Evolutionary conservation across 35 echinoderm and acorn worm species (phyloP), one percentile per base, ranked within the genome.

Genomic region (Nesometra sesokonis): DNA sequence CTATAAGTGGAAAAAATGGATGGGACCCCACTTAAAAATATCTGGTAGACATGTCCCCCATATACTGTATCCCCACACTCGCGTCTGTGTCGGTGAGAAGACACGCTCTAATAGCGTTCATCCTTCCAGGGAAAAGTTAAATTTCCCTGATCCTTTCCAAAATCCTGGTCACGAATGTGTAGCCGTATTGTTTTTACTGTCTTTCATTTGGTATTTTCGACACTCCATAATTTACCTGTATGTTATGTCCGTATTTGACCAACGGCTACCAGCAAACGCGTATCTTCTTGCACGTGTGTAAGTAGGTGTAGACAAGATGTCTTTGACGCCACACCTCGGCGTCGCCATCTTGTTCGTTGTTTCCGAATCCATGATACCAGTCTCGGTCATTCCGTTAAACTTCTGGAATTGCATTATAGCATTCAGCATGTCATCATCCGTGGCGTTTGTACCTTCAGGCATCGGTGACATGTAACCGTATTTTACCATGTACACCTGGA

Each of bases 231-330:
- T 84, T 47, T 27, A 93, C 94, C 92, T 97, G 32, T 90, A 97
- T 5, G 95, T 97, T 8, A 97, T 17, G 5, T 91, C 89, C 27
- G 81, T 82, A 34, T 87, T 88, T 17, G 85, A 82, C 95, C 95
- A 97, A 37, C 88, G 84, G 0, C 47, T 32, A 15, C 92, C 92
- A 5, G 95, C 85, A 32, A 84, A 80, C 4, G 91, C 89, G 46
- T 93, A 97, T 91, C 95, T 29, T 43, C 35, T 91, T 17, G 76
- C 80, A 46, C 95, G 80, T 31, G 82, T 82, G n/a, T 86, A 77
- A 0, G 34, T 82, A 0, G 79, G 40, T 77, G 82, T 88, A 36
- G 35, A 77, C 13, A 67, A 27, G 23, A 67, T 67, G 23, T 67
- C 52, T 67, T 67, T 67, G 7, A 67, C 52, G 2, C 52, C 52